phyloP scores from a whole-genome alignment of 2,797 vertebrate species.

The Lithobates pipiens region DNA sequence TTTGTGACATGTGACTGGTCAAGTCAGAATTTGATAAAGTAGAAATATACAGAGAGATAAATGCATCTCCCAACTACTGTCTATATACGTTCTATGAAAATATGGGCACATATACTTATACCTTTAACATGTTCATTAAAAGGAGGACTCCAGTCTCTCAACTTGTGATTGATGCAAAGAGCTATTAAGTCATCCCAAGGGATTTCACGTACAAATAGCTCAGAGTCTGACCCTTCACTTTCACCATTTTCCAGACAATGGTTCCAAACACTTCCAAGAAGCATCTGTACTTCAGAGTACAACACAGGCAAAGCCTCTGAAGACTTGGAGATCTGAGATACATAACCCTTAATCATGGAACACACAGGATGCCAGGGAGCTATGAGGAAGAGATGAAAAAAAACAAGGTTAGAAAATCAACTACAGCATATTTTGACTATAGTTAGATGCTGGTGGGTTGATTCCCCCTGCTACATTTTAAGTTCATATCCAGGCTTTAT shows the following conservation, averaged over 20 bases:
- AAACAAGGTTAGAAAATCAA: not conserved
- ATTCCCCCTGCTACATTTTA: not conserved
- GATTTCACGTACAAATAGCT: constrained; percentile 75
- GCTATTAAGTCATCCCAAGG: constrained; percentile 89
- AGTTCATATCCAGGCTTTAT: not conserved
- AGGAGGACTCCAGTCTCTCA: constrained; percentile 88
- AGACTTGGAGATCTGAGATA: constrained; percentile 82
- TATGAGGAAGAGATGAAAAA: constrained; percentile 63
- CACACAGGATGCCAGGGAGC: constrained; percentile 86
- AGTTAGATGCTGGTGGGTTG: not conserved
- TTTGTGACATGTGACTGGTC: too few relatives aligned
- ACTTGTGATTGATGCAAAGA: constrained; percentile 90
- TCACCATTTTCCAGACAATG: constrained; percentile 63
- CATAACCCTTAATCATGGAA: constrained; percentile 81
- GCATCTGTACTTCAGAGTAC: constrained; percentile 86
- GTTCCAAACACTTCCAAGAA: constrained; percentile 78
- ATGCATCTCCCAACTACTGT: too few relatives aligned
- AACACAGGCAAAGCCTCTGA: constrained; percentile 82
- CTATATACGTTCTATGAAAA: not conserved
- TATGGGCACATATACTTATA: constrained; percentile 58
- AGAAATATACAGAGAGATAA: too few relatives aligned
- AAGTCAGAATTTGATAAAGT: too few relatives aligned
- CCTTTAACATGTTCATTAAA: constrained; percentile 77
- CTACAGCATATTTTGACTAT: not conserved
- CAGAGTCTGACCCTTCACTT: not conserved